Conservation (phyloP, 2,113 vertebrate species). For the Semicossyphus pulcher region DNA sequence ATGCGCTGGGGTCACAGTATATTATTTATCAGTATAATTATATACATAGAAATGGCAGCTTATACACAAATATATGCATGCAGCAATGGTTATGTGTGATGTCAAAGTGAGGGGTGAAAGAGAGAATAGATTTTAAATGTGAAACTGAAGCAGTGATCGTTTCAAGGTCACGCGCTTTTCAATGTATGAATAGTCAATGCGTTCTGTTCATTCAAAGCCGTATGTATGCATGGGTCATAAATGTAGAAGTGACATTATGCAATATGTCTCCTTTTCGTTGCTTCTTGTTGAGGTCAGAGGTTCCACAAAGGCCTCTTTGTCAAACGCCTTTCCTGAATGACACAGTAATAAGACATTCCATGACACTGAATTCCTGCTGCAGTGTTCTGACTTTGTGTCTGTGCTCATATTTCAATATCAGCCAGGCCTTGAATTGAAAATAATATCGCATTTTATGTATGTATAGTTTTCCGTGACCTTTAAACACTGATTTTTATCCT, state of each 20-base stretch:
- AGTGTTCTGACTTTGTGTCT: constrained; percentile 4
- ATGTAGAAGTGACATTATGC: constrained; percentile 22
- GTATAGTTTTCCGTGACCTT: background rate
- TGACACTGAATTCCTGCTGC: background rate
- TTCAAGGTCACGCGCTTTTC: constrained; percentile 52
- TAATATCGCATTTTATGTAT: background rate
- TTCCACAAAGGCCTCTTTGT: constrained; percentile 23
- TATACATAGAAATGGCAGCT: background rate
- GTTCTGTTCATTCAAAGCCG: constrained; percentile 19
- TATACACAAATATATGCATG: background rate
- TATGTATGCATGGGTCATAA: constrained; percentile 32
- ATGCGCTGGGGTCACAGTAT: background rate
- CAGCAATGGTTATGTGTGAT: background rate
- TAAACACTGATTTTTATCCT: background rate
- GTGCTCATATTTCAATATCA: constrained; percentile 9
- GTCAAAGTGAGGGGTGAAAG: constrained; percentile 16
- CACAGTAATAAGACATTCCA: background rate
- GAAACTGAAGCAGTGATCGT: constrained; percentile 1
- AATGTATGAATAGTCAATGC: constrained; percentile 58
- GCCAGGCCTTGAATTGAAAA: background rate
- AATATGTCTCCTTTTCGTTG: constrained; percentile 8
- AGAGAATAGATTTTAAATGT: constrained; percentile 6
- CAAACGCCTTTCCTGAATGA: background rate
- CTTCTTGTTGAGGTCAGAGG: constrained; percentile 38
- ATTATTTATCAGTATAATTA: background rate